These are phyloP conservation scores for Meiosimyza platycephala DNA, from an alignment of 2,888 invertebrate species.

Conservation along the genomic window DNA sequence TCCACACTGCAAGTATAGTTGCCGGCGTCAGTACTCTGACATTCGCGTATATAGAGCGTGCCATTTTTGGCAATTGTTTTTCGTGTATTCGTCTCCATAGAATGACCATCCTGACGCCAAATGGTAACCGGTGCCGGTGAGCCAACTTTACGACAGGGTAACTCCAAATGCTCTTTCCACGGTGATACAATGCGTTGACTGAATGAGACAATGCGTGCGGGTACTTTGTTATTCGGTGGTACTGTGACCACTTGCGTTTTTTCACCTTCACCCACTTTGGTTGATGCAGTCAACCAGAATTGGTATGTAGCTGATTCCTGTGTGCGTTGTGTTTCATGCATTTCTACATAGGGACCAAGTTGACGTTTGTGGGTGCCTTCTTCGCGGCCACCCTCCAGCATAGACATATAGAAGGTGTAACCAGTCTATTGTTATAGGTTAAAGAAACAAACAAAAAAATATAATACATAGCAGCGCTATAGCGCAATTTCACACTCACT, in stretches of 20 bases:
- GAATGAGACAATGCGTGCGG: constrained; percentile 90
- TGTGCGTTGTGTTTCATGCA: constrained; percentile 77
- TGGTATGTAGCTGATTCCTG: constrained; percentile 81
- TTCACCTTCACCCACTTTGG: constrained; percentile 86
- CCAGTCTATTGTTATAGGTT: constrained; percentile 66
- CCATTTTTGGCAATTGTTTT: constrained; percentile 78
- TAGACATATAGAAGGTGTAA: constrained; percentile 86
- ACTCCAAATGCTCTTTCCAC: constrained; percentile 87
- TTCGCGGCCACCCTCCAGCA: constrained; percentile 81
- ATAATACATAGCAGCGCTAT: neutral
- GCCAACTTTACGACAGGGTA: constrained; percentile 88
- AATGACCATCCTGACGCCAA: constrained; percentile 83
- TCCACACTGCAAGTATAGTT: constrained; percentile 91
- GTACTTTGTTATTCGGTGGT: constrained; percentile 81
- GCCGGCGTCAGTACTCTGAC: constrained; percentile 84
- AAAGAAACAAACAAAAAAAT: neutral
- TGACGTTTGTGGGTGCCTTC: constrained; percentile 82
- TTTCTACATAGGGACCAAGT: constrained; percentile 76
- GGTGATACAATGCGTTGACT: constrained; percentile 82
- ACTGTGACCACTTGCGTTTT: constrained; percentile 82
- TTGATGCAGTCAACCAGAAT: constrained; percentile 80
- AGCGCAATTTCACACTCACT: constrained; percentile 64
- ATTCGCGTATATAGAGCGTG: constrained; percentile 80
- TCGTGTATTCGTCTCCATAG: constrained; percentile 77
- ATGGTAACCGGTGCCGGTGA: constrained; percentile 80